Percentiles rank a stretch among this genome's conserved stretches.
Conservation (phyloP, 2,888 invertebrate genomes). For the Alviniconcha strummeri region DNA sequence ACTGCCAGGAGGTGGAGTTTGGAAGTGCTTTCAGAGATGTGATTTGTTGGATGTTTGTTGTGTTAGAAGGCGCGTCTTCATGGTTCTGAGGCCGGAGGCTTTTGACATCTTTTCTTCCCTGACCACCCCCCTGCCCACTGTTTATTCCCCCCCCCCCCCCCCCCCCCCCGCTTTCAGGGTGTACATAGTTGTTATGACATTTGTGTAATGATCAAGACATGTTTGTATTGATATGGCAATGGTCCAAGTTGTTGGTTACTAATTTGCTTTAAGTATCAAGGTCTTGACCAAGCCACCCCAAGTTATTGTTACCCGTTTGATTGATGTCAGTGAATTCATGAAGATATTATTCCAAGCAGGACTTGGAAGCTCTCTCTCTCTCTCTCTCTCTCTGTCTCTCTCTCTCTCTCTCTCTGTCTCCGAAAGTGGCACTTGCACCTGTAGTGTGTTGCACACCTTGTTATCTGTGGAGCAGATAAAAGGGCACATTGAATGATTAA, state of each 20-base stretch:
- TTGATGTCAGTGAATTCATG: neutral
- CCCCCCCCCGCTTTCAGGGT: neutral
- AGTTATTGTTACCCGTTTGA: neutral
- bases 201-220: neutral
- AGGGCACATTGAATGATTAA: neutral
- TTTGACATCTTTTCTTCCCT: neutral
- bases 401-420: constrained; percentile 1
- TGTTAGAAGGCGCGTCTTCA: neutral
- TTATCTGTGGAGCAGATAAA: constrained; percentile 23
- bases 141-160: neutral
- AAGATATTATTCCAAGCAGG: constrained; percentile 25
- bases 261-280: neutral
- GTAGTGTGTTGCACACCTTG: constrained; percentile 7
- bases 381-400: neutral
- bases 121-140: neutral
- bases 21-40: constrained; percentile 12
- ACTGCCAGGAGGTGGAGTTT: neutral
- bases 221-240: constrained; percentile 12
- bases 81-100: neutral
- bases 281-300: neutral
- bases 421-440: neutral
- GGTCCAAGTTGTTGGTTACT: constrained; percentile 18
- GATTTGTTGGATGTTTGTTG: constrained; percentile 10
- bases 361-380: constrained; percentile 16
- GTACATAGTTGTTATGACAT: constrained; percentile 17